These are phyloP conservation scores for Biston stratarius DNA, from an alignment of 2,888 invertebrate genomes.

Conservation along the genomic window DNA sequence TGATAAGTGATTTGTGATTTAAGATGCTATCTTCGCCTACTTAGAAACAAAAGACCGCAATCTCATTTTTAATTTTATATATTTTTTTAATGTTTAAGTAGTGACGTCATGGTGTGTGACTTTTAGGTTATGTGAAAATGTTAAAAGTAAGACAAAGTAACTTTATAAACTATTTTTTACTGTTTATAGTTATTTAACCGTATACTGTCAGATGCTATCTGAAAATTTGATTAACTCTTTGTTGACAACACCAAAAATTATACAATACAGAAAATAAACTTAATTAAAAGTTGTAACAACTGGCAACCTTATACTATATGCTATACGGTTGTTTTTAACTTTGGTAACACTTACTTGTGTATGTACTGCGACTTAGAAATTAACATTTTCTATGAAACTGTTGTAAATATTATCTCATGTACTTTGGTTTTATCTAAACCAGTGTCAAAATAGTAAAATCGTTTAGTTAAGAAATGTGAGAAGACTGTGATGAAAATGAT, in stretches of 20 bases:
- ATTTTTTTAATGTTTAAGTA: constrained; percentile 8
- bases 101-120: constrained; percentile 9
- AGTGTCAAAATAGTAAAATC: constrained; percentile 59
- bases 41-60: constrained; percentile 41
- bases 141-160: constrained; percentile 16
- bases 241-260: no score
- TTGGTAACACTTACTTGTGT: constrained; percentile 10
- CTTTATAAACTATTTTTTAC: constrained; percentile 19
- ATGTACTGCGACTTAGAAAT: constrained; percentile 19
- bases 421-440: constrained; percentile 47
- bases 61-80: constrained; percentile 41
- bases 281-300: no score
- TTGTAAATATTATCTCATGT: constrained; percentile 40
- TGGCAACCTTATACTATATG: no score
- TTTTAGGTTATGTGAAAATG: constrained; percentile 25
- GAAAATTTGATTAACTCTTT: no score
- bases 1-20: constrained; percentile 30
- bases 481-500: constrained; percentile 86
- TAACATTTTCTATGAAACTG: constrained; percentile 33
- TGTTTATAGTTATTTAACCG: constrained; percentile 24
- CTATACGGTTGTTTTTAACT: constrained; percentile 19
- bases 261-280: no score
- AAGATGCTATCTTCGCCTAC: constrained; percentile 27
- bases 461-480: constrained; percentile 74
- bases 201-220: constrained; percentile 19